Conservation (phyloP, 2,888 invertebrate species). For the Mycalesis mineus region DNA sequence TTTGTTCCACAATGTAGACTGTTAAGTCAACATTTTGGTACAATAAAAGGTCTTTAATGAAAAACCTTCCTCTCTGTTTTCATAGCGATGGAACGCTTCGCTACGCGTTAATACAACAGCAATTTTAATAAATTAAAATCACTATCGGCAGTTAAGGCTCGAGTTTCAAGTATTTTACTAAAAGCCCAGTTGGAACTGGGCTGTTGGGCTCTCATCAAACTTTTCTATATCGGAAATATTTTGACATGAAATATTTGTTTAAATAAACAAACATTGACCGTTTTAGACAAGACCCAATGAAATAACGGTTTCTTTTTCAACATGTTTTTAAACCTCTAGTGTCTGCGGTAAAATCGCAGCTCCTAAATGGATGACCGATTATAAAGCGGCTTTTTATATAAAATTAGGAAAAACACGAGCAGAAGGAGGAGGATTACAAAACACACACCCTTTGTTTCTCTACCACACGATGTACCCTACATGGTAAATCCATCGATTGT, state of each 20-base stretch:
- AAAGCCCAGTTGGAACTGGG: slow-evolving; percentile 31
- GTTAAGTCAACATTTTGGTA: slow-evolving; percentile 2
- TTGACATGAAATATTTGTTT: neutral
- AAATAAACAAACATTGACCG: neutral
- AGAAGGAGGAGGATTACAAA: too few species aligned
- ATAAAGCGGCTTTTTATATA: too few species aligned
- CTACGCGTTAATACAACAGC: slow-evolving; percentile 17
- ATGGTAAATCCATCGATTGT: too few species aligned
- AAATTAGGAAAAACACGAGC: too few species aligned
- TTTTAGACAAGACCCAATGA: too few species aligned
- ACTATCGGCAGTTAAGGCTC: slow-evolving; percentile 30
- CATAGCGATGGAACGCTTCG: slow-evolving; percentile 13
- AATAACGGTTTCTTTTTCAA: too few species aligned
- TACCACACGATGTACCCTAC: too few species aligned
- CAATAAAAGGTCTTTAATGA: slow-evolving; percentile 17
- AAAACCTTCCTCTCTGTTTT: slow-evolving; percentile 16
- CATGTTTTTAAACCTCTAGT: too few species aligned
- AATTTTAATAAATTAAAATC: slow-evolving; percentile 28
- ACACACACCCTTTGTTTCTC: too few species aligned
- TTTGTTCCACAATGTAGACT: slow-evolving; percentile 5
- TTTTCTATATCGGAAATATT: neutral
- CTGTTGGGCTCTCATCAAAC: neutral
- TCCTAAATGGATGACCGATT: too few species aligned
- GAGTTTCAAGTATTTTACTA: slow-evolving; percentile 34
- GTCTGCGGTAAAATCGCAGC: too few species aligned